Evolutionary conservation across 2,797 vertebrate species (phyloP), one percentile per base, ranked within the genome.

Genomic region (Rhinoraja longicauda): DNA sequence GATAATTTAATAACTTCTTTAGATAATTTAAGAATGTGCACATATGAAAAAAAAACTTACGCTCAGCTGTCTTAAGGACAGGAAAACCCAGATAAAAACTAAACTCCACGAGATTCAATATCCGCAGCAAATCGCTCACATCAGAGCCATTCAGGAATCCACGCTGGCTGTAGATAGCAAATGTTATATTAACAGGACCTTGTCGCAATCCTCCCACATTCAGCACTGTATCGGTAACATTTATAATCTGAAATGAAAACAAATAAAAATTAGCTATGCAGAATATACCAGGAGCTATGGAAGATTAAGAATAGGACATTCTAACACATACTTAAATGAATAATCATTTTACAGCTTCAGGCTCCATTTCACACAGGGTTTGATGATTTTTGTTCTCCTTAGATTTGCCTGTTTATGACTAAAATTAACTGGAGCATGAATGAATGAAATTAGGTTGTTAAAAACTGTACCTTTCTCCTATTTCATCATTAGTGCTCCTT

Each of bases 81-180:
- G 99, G 99, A 95, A 97, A 99, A 12, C 98, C 98, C 78, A 99
- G 94, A 93, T 98, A 99, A 96, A 98, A 99, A 95, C 98, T 99
- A 97, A 99, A 99, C 95, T 99, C 99, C 67, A 99, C 99, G 94
- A 97, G 94, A 0, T 96, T 98, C 93, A 99, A 96, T 95, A 97
- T 98, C 94, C 98, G 96, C 93, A 99, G 96, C 94, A 98, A 97
- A 92, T 97, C 96, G 17, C 98, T 99, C 95, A 99, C 97, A 94
- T 98, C 97, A 0, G 98, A 97, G 1, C 98, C 99, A 0, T 94
- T 96, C 93, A 99, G 93, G 94, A 97, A 99, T 77, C 97, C 97
- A 0, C 93, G 95, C 0, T 94, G 93, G 84, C 98, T 97, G 62
- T 94, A 97, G 59, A 99, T 95, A 0, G 97, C 97, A 93, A 99